These are phyloP conservation scores for Orchestia grillus DNA, from an alignment of 1,140 invertebrate genomes.

Conservation along the genomic window DNA sequence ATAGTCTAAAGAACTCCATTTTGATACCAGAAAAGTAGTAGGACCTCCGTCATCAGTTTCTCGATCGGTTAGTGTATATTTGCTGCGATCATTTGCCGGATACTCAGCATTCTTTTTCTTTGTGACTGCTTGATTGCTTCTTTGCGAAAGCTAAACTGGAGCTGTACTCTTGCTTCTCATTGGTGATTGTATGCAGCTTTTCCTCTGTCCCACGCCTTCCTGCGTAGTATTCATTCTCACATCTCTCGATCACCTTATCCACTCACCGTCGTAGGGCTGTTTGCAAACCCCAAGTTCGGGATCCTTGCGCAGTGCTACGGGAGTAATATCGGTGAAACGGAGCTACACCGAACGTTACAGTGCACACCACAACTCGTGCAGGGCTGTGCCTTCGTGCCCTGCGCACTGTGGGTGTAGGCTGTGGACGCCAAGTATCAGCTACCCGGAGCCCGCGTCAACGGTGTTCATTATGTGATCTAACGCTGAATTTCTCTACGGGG, in stretches of 20 bases:
- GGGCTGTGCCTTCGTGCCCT: neutral
- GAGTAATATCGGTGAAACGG: neutral
- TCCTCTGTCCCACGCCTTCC: neutral
- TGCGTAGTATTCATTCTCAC: neutral
- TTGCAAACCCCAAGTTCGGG: neutral
- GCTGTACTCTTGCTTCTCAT: neutral
- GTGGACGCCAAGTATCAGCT: neutral
- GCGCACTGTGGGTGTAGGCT: neutral
- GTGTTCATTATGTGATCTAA: neutral
- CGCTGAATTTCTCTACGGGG: neutral
- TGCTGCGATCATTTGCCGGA: neutral
- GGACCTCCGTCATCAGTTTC: neutral
- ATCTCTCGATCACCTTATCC: neutral
- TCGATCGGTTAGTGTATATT: neutral
- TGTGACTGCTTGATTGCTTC: constrained; percentile 7
- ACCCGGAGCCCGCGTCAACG: neutral
- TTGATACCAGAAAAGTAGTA: neutral
- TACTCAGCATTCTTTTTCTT: neutral
- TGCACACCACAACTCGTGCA: neutral
- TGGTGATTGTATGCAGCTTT: neutral
- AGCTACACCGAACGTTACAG: neutral
- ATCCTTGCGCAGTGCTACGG: neutral
- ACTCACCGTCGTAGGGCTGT: neutral
- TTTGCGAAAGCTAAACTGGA: neutral
- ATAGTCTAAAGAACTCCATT: constrained; percentile 1